These are phyloP conservation scores for Zaprionus davidi DNA, from an alignment of 1,140 invertebrate species.

Conservation along the genomic window DNA sequence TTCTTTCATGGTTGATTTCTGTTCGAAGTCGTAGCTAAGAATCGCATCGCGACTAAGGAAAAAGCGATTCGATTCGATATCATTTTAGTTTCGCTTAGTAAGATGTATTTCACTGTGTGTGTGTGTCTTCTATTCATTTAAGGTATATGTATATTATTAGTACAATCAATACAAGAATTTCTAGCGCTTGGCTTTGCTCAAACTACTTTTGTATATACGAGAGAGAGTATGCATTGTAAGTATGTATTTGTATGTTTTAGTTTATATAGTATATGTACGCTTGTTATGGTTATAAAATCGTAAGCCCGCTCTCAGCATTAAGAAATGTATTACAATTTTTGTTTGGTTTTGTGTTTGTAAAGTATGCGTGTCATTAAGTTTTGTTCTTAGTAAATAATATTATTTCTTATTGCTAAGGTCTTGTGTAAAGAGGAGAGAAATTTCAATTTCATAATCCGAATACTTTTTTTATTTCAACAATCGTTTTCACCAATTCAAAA, in stretches of 20 bases:
- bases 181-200: constrained; percentile 20
- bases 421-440: constrained; percentile 61
- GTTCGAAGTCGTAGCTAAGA: constrained; percentile 24
- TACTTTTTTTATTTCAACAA: constrained; percentile 72
- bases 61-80: constrained; percentile 37
- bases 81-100: constrained; percentile 16
- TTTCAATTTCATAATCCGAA: constrained; percentile 75
- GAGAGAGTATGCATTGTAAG: constrained; percentile 51
- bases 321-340: constrained; percentile 54
- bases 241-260: constrained; percentile 23
- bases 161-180: constrained; percentile 39
- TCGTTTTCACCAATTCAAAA: constrained; percentile 66
- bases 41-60: constrained; percentile 49
- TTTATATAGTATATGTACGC: constrained; percentile 39
- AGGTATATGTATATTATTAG: constrained; percentile 27
- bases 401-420: constrained; percentile 27
- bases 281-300: constrained; percentile 78
- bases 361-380: background rate
- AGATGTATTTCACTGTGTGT: constrained; percentile 16
- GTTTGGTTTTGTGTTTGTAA: constrained; percentile 3
- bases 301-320: constrained; percentile 70
- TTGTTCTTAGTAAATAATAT: constrained; percentile 60
- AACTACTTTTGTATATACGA: constrained; percentile 57
- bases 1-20: constrained; percentile 20
- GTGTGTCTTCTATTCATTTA: constrained; percentile 23